Conservation (phyloP, 2,113 vertebrate species). For the Ceyx melanurus region DNA sequence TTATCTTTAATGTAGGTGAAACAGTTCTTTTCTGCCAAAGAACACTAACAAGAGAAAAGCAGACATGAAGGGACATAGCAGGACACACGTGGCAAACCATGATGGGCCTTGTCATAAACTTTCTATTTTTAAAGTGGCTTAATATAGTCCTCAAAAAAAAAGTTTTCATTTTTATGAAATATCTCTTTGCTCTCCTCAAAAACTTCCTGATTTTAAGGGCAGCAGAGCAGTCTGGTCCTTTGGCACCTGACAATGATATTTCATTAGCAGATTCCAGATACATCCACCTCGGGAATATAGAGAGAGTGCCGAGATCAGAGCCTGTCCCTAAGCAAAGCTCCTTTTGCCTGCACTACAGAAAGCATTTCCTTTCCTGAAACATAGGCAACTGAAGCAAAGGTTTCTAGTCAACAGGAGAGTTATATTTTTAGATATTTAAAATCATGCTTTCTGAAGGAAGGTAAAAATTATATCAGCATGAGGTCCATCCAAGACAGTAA, state of each 20-base stretch:
- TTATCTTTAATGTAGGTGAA: neutral
- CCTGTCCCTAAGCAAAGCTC: neutral
- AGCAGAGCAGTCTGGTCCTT: neutral
- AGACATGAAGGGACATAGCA: neutral
- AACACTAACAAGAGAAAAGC: neutral
- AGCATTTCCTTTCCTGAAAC: neutral
- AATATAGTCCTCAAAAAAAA: neutral
- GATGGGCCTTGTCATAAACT: neutral
- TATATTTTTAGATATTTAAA: neutral
- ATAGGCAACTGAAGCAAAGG: neutral
- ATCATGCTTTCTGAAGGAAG: neutral
- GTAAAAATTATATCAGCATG: neutral
- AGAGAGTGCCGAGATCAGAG: neutral
- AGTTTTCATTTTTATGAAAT: neutral
- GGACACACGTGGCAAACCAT: neutral
- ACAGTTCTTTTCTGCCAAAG: neutral
- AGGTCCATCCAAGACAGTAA: neutral
- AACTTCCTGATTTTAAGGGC: neutral
- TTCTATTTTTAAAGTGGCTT: neutral
- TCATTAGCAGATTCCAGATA: neutral
- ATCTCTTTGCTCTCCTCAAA: neutral
- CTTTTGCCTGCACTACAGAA: neutral
- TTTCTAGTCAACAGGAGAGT: neutral
- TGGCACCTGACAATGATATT: neutral
- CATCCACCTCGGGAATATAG: neutral